phyloP scores from a whole-genome alignment of 2,113 vertebrate species.

The Nothocercus nigrocapillus region DNA sequence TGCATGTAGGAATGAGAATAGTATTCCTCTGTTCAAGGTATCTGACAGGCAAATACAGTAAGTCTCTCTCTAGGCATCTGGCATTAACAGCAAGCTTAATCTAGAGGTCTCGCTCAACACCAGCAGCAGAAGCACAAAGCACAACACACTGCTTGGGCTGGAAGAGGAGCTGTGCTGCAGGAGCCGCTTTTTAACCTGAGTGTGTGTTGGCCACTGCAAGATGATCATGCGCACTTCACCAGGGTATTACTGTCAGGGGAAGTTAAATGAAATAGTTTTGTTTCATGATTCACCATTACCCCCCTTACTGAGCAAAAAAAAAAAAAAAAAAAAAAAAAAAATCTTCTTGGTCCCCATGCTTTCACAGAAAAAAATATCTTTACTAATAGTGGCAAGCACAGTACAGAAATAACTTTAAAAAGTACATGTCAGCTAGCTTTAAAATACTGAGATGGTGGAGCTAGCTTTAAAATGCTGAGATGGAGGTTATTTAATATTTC shows the following conservation, averaged over 20 bases:
- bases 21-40: not conserved
- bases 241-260: conserved; percentile 59
- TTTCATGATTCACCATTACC: not conserved
- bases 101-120: not conserved
- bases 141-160: not conserved
- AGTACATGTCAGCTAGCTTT: not conserved
- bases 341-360: conserved; percentile 5
- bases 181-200: conserved; percentile 22
- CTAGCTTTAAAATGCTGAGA: not conserved
- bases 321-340: conserved; percentile 37
- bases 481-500: not conserved
- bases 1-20: not conserved
- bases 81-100: not conserved
- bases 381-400: conserved; percentile 14
- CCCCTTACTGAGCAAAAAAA: conserved; percentile 48
- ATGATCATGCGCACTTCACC: not conserved
- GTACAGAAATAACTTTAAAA: not conserved
- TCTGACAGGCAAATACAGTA: not conserved
- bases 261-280: not conserved
- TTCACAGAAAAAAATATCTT: conserved; percentile 4
- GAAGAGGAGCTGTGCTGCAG: not conserved
- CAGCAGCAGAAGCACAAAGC: conserved; percentile 62
- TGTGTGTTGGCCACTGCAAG: not conserved
- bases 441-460: not conserved
- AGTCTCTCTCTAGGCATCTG: not conserved